Conservation (phyloP, 1,140 invertebrate genomes). For the Brachionus paranguensis region DNA sequence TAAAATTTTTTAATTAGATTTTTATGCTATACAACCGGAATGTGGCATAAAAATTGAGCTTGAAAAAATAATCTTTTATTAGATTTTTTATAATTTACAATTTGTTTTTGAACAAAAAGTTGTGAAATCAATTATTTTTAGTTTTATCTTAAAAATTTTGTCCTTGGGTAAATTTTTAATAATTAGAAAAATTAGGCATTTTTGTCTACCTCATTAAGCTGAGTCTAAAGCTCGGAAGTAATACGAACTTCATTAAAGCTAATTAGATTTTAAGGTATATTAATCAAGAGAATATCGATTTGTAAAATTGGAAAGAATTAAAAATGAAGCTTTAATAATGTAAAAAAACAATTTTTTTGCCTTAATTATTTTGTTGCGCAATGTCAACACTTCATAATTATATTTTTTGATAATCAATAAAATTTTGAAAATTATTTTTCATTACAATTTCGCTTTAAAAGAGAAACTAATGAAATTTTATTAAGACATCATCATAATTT, state of each 20-base stretch:
- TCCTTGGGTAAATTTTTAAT: not conserved
- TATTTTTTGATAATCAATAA: not conserved
- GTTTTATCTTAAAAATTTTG: not conserved
- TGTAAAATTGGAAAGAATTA: not conserved
- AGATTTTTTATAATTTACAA: no score
- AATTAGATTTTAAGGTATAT: not conserved
- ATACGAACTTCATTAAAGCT: not conserved
- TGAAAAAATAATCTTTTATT: no score
- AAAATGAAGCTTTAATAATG: not conserved
- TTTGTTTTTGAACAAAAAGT: no score
- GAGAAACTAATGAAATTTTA: not conserved
- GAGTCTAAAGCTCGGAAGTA: not conserved
- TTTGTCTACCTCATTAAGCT: not conserved
- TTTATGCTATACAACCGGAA: no score
- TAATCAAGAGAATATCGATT: slow-evolving; percentile 1
- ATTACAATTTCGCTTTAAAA: no score
- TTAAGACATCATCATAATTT: not conserved
- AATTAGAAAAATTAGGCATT: not conserved
- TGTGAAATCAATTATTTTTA: not conserved
- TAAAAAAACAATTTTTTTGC: not conserved
- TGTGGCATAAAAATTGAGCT: no score
- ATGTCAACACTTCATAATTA: not conserved
- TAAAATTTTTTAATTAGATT: no score
- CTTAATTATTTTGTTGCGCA: not conserved
- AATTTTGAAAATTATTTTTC: not conserved